These are phyloP conservation scores for Diadophis punctatus DNA, from an alignment of 2,113 vertebrate species.

Conservation along the genomic window DNA sequence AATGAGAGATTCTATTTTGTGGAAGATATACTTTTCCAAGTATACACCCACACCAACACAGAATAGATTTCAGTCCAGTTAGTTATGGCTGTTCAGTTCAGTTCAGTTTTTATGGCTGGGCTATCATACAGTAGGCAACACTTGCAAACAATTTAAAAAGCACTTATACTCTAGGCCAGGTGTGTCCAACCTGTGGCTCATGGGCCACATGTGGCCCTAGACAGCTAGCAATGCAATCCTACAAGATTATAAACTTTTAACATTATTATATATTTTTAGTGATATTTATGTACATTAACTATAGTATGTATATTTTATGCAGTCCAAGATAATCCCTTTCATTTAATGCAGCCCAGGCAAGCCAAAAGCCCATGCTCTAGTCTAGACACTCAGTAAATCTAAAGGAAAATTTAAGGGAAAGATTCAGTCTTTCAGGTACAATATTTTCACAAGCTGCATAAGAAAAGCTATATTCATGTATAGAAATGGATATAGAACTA, in stretches of 20 bases:
- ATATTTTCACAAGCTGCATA: not conserved
- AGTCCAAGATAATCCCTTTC: not conserved
- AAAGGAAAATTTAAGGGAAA: not conserved
- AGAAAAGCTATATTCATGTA: fast-evolving
- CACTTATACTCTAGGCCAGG: not conserved
- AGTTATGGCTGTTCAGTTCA: too few relatives aligned
- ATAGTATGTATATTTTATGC: too few relatives aligned
- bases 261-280: not conserved
- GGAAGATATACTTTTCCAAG: not conserved
- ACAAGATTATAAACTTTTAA: not conserved
- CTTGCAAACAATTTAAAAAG: not conserved
- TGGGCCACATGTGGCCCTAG: not conserved
- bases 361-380: not conserved
- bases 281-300: too few relatives aligned
- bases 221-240: not conserved
- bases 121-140: not conserved
- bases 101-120: not conserved
- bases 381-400: not conserved
- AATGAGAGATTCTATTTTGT: not conserved
- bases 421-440: not conserved
- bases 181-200: not conserved
- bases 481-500: not conserved
- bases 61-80: not conserved
- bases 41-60: not conserved
- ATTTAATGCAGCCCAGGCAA: not conserved